These are phyloP conservation scores for Anniella stebbinsi DNA, from an alignment of 2,797 vertebrate genomes.

Conservation along the genomic window DNA sequence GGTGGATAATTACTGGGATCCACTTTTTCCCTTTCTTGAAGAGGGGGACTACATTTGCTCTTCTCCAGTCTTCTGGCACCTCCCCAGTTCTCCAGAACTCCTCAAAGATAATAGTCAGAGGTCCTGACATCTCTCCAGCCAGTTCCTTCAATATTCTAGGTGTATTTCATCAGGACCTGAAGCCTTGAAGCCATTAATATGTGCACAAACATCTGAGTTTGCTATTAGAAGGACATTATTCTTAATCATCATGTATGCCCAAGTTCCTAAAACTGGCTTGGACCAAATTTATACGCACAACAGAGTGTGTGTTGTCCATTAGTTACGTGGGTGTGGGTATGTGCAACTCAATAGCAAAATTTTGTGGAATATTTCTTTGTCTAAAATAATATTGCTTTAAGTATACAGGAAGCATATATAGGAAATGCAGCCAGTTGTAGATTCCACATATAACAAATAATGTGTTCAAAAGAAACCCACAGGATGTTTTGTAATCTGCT, in stretches of 20 bases:
- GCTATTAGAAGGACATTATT: not conserved
- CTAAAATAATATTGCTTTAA: slow-evolving; percentile 62
- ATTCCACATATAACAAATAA: slow-evolving; percentile 44
- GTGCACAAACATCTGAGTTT: not conserved
- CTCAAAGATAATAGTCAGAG: too few relatives aligned
- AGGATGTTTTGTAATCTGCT: slow-evolving; percentile 59
- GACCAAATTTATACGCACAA: not conserved
- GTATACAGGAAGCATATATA: slow-evolving; percentile 31
- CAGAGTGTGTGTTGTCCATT: not conserved
- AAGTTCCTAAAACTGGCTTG: not conserved
- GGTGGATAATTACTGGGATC: too few relatives aligned
- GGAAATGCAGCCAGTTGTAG: slow-evolving; percentile 31
- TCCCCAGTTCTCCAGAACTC: too few relatives aligned
- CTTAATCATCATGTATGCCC: not conserved
- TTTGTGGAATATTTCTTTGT: slow-evolving; percentile 56
- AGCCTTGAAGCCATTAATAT: not conserved
- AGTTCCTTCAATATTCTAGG: too few relatives aligned
- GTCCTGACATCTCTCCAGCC: too few relatives aligned
- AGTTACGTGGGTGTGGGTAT: not conserved
- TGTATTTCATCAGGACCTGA: too few relatives aligned
- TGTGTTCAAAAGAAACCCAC: slow-evolving; percentile 55
- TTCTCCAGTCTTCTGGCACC: too few relatives aligned
- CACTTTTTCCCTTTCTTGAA: too few relatives aligned
- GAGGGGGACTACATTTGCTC: too few relatives aligned
- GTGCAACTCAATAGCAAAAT: slow-evolving; percentile 25